These are phyloP conservation scores for Propsilocerus akamusi DNA, from an alignment of 1,140 invertebrate species.

Conservation along the genomic window DNA sequence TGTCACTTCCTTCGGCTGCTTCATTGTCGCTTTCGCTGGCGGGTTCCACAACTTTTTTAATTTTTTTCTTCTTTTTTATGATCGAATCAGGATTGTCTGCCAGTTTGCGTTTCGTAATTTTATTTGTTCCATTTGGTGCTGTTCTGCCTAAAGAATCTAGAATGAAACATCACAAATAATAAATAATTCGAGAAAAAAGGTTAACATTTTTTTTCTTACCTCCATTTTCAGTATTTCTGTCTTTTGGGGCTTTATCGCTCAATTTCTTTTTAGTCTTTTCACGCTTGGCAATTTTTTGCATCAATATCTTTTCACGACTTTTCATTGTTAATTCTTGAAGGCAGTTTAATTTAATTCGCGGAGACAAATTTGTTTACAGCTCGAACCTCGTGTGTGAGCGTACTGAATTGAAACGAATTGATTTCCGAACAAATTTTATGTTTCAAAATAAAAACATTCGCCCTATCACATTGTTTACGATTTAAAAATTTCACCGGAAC, in stretches of 20 bases:
- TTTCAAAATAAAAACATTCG: too few relatives aligned
- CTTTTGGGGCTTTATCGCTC: constrained; percentile 21
- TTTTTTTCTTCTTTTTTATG: constrained; percentile 13
- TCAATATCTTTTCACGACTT: constrained; percentile 53
- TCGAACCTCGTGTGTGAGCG: too few relatives aligned
- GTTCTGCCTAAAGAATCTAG: constrained; percentile 9
- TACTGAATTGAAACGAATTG: too few relatives aligned
- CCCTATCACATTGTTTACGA: too few relatives aligned
- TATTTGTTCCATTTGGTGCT: constrained; percentile 5
- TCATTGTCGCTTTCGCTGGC: not conserved
- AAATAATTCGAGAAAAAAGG: constrained; percentile 9
- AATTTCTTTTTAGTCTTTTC: constrained; percentile 49
- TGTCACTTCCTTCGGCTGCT: constrained; percentile 8
- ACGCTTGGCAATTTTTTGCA: constrained; percentile 57
- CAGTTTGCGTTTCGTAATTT: constrained; percentile 7
- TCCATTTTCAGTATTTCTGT: constrained; percentile 26
- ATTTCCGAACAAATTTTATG: too few relatives aligned
- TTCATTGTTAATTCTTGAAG: constrained; percentile 36
- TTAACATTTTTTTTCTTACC: constrained; percentile 7
- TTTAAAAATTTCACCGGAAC: too few relatives aligned
- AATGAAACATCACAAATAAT: constrained; percentile 8
- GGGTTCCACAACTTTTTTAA: constrained; percentile 10
- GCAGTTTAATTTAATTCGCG: too few relatives aligned
- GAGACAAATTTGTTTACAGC: too few relatives aligned
- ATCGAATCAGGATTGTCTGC: constrained; percentile 15